These are phyloP conservation scores for Tangara arthus DNA, from an alignment of 2,797 vertebrate genomes.

Conservation along the genomic window DNA sequence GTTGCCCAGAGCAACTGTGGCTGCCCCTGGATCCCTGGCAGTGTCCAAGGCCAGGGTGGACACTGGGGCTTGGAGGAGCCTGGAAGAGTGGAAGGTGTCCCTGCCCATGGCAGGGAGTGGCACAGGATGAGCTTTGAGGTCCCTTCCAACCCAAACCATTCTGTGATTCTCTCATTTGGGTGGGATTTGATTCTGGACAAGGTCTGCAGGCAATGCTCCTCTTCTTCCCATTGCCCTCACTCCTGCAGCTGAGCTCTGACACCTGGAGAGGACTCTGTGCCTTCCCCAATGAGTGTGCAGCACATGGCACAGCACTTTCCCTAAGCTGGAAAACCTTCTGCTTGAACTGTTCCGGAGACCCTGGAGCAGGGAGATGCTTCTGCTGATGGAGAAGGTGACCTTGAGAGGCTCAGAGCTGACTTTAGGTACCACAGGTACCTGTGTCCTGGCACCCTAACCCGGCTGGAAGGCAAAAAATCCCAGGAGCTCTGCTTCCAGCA, in stretches of 20 bases:
- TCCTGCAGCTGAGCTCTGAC: background rate
- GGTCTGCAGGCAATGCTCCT: background rate
- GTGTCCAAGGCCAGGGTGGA: background rate
- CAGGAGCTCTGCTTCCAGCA: background rate
- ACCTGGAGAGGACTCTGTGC: background rate
- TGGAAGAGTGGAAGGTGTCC: background rate
- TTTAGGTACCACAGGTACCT: background rate
- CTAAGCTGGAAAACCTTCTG: background rate
- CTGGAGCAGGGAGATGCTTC: background rate
- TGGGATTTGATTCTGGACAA: background rate
- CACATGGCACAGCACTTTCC: background rate
- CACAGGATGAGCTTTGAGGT: background rate
- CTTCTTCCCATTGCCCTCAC: background rate
- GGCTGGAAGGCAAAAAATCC: background rate
- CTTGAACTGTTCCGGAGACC: background rate
- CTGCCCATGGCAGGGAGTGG: background rate
- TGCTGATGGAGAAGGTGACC: background rate
- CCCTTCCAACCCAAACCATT: background rate
- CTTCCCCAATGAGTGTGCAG: background rate
- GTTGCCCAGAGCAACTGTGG: background rate
- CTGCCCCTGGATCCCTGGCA: background rate
- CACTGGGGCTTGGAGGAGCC: rapidly evolving
- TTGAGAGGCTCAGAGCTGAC: background rate
- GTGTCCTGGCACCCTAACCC: background rate
- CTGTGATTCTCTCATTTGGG: background rate